Percentiles rank a stretch among this genome's conserved stretches.
These are phyloP conservation scores for Oryzias woworae DNA, from an alignment of 2,113 vertebrate genomes.

Conservation along the genomic window DNA sequence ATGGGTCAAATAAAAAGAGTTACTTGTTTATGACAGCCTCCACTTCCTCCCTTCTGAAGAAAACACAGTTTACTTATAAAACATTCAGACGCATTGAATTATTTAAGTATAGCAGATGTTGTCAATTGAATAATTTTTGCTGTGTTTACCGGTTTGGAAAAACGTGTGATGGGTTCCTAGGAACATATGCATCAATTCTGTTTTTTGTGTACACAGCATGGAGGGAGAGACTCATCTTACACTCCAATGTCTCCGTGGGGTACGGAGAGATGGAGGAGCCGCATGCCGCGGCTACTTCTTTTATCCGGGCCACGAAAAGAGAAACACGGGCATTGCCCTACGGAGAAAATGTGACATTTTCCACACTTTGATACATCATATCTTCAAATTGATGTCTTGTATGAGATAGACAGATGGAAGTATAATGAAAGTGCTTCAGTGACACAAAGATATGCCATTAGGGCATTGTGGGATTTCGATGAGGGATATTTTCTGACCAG, in stretches of 20 bases:
- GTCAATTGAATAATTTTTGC: conserved; percentile 83
- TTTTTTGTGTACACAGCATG: conserved; percentile 89
- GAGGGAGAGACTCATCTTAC: conserved; percentile 89
- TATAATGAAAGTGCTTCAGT: conserved; percentile 75
- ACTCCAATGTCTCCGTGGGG: conserved; percentile 87
- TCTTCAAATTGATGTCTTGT: conserved; percentile 85
- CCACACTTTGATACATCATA: conserved; percentile 83
- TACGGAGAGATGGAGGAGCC: conserved; percentile 88
- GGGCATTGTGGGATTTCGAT: conserved; percentile 41
- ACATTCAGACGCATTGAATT: conserved; percentile 88
- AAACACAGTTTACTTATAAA: conserved; percentile 85
- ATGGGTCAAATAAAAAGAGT: conserved; percentile 24
- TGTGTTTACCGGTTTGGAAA: conserved; percentile 74
- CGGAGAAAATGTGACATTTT: conserved; percentile 86
- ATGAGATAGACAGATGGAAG: conserved; percentile 77
- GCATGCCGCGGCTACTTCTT: conserved; percentile 73
- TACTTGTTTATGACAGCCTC: conserved; percentile 53
- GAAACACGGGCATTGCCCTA: conserved; percentile 73
- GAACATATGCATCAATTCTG: conserved; percentile 55
- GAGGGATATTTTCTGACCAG: conserved; percentile 60
- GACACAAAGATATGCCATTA: conserved; percentile 77
- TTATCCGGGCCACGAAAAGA: conserved; percentile 83
- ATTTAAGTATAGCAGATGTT: conserved; percentile 86
- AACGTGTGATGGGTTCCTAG: conserved; percentile 67
- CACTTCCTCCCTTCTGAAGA: conserved; percentile 50